Evolutionary conservation across 2,113 vertebrate species (phyloP), one percentile per base, ranked within the genome.

Genomic region (Hemiprocne comata): DNA sequence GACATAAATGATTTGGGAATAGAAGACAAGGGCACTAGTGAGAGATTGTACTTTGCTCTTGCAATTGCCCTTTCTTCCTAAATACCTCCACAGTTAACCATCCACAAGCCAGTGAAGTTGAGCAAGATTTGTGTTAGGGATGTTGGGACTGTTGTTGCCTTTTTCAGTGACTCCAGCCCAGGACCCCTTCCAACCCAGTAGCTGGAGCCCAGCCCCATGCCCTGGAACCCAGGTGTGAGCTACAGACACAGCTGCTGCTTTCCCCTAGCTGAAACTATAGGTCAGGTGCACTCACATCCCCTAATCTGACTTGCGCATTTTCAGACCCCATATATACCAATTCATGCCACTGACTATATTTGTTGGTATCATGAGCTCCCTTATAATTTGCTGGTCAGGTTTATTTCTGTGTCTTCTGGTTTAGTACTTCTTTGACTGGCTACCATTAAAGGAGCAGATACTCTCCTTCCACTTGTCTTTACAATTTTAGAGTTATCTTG

Each of bases 231-330:
- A 3, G 2, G 4, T 42, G 14, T 38, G 13, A 88, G 9, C 16
- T 53, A 29, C 16, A 71, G 17, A 51, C 4, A 3, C 3, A 66
- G 13, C 16, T 72, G 16, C 9, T 85, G 20, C 8, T 85, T 42
- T 69, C 11, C 48, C 3, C 0, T 36, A 73, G 60, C 73, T 62
- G n/a, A 53, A 9, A 34, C 5, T 17, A 34, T 4, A 1, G 7
- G 5, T 20, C 31, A 53, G 29, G 3, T 8, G 7, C 48, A 23
- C 10, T 3, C 17, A 21, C 19, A 26, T 1, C 6, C 4, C 12
- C 26, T 2, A 1, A 3, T 54, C 25, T 8, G 3, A 44, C 24
- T 58, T 40, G 13, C 40, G 13, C 40, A 40, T 40, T 40, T 40
- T 40, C 40, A 40, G 40, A 40, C 40, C 40, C 17, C 34, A 17